Evolutionary conservation across 1,140 invertebrate genomes (phyloP).

Genomic region (Frieseomelitta varia): DNA sequence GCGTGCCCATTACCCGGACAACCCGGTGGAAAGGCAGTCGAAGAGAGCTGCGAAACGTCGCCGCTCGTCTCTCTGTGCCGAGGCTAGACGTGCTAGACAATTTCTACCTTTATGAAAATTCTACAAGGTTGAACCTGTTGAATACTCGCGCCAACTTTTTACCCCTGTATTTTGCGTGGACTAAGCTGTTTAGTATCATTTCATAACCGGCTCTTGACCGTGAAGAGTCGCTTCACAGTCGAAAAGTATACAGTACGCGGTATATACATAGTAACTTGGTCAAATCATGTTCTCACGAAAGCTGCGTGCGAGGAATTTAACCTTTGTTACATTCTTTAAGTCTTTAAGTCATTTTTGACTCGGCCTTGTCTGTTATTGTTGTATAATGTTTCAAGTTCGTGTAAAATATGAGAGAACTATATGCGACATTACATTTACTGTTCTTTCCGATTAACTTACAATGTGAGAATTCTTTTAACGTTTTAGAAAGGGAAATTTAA

Average conservation of each 20-base stretch:
- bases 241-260: not conserved
- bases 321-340: too few species aligned
- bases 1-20: conserved; percentile 68
- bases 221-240: not conserved
- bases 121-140: conserved; percentile 55
- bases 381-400: fast-evolving
- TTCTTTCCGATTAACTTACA: too few species aligned
- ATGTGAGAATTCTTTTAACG: too few species aligned
- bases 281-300: not conserved
- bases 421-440: too few species aligned
- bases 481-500: too few species aligned
- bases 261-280: too few species aligned
- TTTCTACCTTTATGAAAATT: conserved; percentile 61
- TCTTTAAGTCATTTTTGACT: too few species aligned
- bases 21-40: conserved; percentile 60
- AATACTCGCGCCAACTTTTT: conserved; percentile 38
- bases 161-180: not conserved
- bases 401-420: not conserved
- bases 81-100: conserved; percentile 34
- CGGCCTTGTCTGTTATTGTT: fast-evolving
- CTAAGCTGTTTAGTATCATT: conserved; percentile 1
- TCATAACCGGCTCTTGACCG: not conserved
- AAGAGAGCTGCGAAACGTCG: conserved; percentile 46
- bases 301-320: too few species aligned
- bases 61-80: conserved; percentile 23